These are phyloP conservation scores for Arrhamphus sclerolepis DNA, from an alignment of 2,797 vertebrate species.

Conservation along the genomic window DNA sequence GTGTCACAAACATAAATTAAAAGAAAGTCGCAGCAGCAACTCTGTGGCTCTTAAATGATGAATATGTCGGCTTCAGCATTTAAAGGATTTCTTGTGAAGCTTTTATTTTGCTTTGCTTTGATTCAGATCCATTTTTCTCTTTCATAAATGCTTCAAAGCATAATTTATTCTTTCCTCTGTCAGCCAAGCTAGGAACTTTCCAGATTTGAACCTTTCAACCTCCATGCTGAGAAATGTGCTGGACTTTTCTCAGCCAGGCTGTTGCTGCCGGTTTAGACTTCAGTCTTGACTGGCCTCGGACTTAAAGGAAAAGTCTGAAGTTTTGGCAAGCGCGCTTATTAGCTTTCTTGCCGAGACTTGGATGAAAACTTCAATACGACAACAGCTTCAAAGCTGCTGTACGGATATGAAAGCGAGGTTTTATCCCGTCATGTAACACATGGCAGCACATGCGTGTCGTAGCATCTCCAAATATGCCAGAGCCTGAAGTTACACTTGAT, in stretches of 20 bases:
- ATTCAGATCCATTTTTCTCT: neutral
- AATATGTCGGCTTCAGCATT: conserved; percentile 8
- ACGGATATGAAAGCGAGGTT: conserved; percentile 2
- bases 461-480: conserved; percentile 6
- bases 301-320: conserved; percentile 3
- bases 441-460: neutral
- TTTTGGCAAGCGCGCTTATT: conserved; percentile 7
- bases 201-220: neutral
- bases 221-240: neutral
- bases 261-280: neutral
- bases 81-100: neutral
- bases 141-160: neutral
- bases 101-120: conserved; percentile 1
- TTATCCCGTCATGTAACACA: conserved; percentile 9
- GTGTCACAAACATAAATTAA: neutral
- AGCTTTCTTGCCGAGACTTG: conserved; percentile 10
- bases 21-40: neutral
- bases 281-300: conserved; percentile 4
- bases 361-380: neutral
- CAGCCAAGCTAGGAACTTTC: neutral
- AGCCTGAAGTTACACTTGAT: neutral
- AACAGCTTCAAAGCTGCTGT: neutral
- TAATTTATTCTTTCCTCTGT: neutral
- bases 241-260: neutral
- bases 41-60: neutral